Evolutionary conservation across 2,888 invertebrate species (phyloP).

Genomic region (Digitonthophagus gazella): DNA sequence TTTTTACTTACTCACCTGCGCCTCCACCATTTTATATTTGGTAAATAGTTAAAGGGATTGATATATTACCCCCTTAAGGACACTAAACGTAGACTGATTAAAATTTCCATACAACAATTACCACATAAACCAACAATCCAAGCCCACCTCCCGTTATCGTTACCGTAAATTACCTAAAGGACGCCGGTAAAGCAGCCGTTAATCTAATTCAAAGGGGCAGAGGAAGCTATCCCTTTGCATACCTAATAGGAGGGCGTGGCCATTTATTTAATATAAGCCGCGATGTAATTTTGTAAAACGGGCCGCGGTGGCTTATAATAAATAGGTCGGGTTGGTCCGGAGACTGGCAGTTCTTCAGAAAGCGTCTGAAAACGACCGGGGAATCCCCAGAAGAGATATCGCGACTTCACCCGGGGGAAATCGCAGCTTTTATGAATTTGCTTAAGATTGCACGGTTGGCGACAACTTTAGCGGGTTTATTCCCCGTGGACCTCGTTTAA

Average conservation of each 20-base stretch:
- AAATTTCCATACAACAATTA: neutral
- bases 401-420: constrained; percentile 44
- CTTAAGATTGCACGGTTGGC: constrained; percentile 46
- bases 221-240: neutral
- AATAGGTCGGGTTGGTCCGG: too few species aligned
- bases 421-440: constrained; percentile 47
- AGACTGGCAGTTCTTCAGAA: neutral
- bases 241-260: neutral
- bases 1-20: neutral
- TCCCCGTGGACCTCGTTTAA: constrained; percentile 28
- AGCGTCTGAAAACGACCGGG: neutral
- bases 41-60: too few species aligned
- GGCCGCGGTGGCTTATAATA: neutral
- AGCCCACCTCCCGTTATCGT: neutral
- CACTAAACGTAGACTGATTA: too few species aligned
- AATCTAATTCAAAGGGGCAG: neutral
- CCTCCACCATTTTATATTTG: neutral
- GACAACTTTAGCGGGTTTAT: constrained; percentile 41
- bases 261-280: neutral
- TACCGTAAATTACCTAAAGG: neutral
- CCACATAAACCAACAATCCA: neutral
- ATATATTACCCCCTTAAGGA: too few species aligned
- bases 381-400: constrained; percentile 29
- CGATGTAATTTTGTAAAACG: neutral
- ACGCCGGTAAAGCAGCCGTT: neutral